Evolutionary conservation across 2,888 invertebrate genomes (phyloP).

Genomic region (Eulithis prunata): DNA sequence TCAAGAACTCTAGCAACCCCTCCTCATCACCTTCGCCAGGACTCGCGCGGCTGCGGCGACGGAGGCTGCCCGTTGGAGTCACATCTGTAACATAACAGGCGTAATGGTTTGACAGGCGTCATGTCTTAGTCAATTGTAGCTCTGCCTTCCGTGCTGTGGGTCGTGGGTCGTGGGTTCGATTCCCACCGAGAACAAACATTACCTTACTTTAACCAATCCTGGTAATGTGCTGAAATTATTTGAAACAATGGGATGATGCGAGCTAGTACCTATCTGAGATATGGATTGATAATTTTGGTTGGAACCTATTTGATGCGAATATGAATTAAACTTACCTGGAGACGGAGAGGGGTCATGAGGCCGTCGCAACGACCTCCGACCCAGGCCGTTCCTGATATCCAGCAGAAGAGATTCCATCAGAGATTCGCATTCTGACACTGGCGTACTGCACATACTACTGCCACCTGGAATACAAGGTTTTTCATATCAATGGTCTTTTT

Average conservation of each 20-base stretch:
- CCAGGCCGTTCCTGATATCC: slow-evolving; percentile 88
- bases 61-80: slow-evolving; percentile 94
- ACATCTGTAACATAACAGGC: slow-evolving; percentile 84
- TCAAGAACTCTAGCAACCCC: slow-evolving; percentile 93
- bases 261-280: no score
- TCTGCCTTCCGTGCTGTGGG: no score
- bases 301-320: no score
- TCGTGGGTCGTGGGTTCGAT: no score
- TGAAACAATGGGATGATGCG: no score
- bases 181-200: no score
- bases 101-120: no score
- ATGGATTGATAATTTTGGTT: no score
- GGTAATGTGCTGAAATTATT: no score
- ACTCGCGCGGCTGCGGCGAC: slow-evolving; percentile 91
- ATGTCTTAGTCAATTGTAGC: no score
- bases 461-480: slow-evolving; percentile 53
- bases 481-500: neutral
- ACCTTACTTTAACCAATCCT: no score
- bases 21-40: slow-evolving; percentile 89
- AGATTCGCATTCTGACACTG: slow-evolving; percentile 89
- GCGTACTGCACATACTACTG: slow-evolving; percentile 87
- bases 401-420: slow-evolving; percentile 91
- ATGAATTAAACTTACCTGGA: slow-evolving; percentile 57
- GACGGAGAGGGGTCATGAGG: slow-evolving; percentile 74
- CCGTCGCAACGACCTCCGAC: slow-evolving; percentile 75